Conservation (phyloP, 2,113 vertebrate species). For the Triplophysa rosa region DNA sequence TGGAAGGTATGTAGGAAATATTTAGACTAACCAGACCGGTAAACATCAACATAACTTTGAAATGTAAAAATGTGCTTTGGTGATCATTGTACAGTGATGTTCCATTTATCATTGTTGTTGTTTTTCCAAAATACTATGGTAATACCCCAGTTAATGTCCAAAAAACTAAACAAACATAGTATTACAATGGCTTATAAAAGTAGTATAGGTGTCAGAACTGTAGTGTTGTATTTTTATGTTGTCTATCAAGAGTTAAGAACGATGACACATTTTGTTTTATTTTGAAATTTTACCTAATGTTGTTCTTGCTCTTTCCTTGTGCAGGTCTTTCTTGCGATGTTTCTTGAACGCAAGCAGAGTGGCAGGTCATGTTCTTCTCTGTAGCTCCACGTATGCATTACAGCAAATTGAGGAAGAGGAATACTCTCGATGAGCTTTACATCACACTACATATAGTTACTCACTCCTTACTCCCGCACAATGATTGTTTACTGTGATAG, state of each 20-base stretch:
- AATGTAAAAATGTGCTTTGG: too few species aligned
- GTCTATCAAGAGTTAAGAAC: too few species aligned
- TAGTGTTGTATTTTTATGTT: too few species aligned
- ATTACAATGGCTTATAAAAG: too few species aligned
- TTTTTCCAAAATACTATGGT: too few species aligned
- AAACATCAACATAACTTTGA: too few species aligned
- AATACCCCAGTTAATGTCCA: too few species aligned
- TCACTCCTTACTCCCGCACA: neutral
- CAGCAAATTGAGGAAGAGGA: constrained; percentile 68
- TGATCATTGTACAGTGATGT: too few species aligned
- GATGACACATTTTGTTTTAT: neutral
- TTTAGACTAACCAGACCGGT: neutral
- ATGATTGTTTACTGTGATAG: neutral
- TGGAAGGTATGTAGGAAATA: neutral
- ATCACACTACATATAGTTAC: neutral
- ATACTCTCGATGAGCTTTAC: neutral
- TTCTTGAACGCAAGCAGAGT: constrained; percentile 73
- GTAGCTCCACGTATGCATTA: constrained; percentile 68
- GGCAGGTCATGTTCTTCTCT: constrained; percentile 76
- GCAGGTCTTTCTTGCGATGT: constrained; percentile 73
- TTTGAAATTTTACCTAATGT: neutral
- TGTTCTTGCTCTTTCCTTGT: neutral
- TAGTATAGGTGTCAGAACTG: too few species aligned
- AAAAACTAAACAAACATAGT: too few species aligned
- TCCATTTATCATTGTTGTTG: too few species aligned